phyloP scores from a whole-genome alignment of 2,797 vertebrate species.

The Dipus sagitta region DNA sequence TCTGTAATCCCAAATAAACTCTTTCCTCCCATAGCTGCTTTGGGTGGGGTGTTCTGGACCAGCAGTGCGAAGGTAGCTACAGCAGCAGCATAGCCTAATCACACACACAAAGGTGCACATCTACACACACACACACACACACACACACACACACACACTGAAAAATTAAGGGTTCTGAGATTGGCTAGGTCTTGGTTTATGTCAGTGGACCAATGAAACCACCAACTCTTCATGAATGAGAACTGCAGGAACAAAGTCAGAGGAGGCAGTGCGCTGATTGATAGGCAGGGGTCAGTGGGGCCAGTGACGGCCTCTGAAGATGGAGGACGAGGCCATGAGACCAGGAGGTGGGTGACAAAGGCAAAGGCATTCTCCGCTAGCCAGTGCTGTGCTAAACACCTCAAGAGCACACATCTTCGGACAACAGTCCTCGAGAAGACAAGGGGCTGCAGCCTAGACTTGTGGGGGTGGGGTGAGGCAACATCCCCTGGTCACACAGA shows the following conservation, averaged over 20 bases:
- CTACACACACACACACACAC: too few relatives aligned
- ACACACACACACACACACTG: too few relatives aligned
- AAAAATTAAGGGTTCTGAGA: neutral
- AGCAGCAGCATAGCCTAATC: too few relatives aligned
- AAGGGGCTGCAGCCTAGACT: neutral
- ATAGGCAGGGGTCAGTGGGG: too few relatives aligned
- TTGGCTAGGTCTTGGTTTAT: neutral
- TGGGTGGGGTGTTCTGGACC: too few relatives aligned
- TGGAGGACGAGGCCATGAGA: neutral
- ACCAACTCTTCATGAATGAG: neutral
- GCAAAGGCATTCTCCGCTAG: neutral
- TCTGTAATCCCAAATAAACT: too few relatives aligned
- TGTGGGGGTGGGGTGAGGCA: neutral
- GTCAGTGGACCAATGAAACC: neutral
- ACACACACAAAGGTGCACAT: too few relatives aligned
- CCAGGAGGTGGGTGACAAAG: neutral
- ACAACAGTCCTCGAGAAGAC: neutral
- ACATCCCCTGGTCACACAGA: neutral
- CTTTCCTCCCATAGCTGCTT: too few relatives aligned
- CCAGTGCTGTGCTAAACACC: neutral
- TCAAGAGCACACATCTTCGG: neutral
- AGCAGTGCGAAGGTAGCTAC: too few relatives aligned
- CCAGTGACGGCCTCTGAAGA: neutral
- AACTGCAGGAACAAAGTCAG: neutral
- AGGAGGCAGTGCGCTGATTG: rapidly evolving